phyloP scores from a whole-genome alignment of 2,888 invertebrate species.

The Diarsia mendica region DNA sequence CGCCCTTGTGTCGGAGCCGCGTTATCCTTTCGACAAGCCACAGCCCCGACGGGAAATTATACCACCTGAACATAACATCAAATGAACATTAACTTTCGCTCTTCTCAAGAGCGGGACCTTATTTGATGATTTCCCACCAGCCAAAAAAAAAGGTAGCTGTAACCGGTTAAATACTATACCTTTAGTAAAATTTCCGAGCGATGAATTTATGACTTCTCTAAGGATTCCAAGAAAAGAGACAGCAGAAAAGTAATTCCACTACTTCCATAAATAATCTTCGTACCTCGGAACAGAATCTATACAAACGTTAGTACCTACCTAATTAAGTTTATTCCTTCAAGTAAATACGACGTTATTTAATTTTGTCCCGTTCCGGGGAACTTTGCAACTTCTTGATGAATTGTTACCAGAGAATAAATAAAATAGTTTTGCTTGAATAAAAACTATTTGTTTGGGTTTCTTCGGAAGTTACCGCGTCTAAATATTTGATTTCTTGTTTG shows the following conservation, averaged over 20 bases:
- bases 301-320: constrained; percentile 19
- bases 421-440: constrained; percentile 7
- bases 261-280: constrained; percentile 22
- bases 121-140: too few relatives aligned
- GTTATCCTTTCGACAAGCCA: too few relatives aligned
- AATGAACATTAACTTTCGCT: too few relatives aligned
- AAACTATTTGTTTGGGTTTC: constrained; percentile 13
- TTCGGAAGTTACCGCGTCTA: constrained; percentile 16
- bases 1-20: too few relatives aligned
- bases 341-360: constrained; percentile 29
- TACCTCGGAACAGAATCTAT: constrained; percentile 37
- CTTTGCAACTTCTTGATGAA: constrained; percentile 30
- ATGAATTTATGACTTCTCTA: constrained; percentile 35
- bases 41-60: too few relatives aligned
- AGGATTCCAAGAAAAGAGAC: constrained; percentile 19
- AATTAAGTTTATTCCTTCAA: constrained; percentile 47
- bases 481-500: constrained; percentile 52
- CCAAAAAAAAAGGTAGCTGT: too few relatives aligned
- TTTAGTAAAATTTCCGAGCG: constrained; percentile 34
- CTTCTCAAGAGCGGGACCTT: too few relatives aligned
- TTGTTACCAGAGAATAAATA: constrained; percentile 27
- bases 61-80: too few relatives aligned
- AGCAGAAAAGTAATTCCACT: constrained; percentile 40
- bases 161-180: background rate
- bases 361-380: constrained; percentile 11